phyloP scores from a whole-genome alignment of 1,140 invertebrate species.

The Drosophila repletoides region DNA sequence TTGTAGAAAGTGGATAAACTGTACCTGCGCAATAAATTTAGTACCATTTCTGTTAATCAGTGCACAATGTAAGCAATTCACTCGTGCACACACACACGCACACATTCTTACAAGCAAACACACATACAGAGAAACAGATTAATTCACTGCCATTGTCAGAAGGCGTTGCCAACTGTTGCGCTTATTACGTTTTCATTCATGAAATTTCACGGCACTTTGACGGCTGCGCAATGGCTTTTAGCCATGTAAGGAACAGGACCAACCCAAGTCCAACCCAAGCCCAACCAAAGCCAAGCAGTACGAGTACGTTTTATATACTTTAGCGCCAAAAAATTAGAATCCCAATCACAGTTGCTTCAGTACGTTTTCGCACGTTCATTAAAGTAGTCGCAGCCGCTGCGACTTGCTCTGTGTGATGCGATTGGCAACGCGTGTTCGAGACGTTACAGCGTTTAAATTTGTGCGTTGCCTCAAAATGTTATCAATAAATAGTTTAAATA shows the following conservation, averaged over 20 bases:
- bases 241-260: not conserved
- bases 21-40: too few species aligned
- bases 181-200: slow-evolving; percentile 60
- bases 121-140: not conserved
- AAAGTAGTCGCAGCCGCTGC: slow-evolving; percentile 25
- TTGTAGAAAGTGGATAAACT: too few species aligned
- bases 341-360: slow-evolving; percentile 60
- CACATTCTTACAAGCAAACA: not conserved
- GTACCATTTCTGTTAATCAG: too few species aligned
- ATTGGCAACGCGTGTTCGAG: slow-evolving; percentile 7
- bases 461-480: not conserved
- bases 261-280: too few species aligned
- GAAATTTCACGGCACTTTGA: slow-evolving; percentile 28
- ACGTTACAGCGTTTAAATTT: not conserved
- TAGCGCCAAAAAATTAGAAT: slow-evolving; percentile 68
- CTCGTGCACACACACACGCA: not conserved
- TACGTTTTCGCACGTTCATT: slow-evolving; percentile 63
- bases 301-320: slow-evolving; percentile 14
- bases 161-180: slow-evolving; percentile 58
- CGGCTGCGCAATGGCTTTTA: slow-evolving; percentile 44
- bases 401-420: not conserved
- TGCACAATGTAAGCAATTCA: not conserved
- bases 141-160: slow-evolving; percentile 31
- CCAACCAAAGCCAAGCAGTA: too few species aligned
- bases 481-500: not conserved